A percentile compares a stretch with the other conserved stretches of the same genome.
Conservation (phyloP, 1,140 invertebrate species). For the Tetranychus urticae region DNA sequence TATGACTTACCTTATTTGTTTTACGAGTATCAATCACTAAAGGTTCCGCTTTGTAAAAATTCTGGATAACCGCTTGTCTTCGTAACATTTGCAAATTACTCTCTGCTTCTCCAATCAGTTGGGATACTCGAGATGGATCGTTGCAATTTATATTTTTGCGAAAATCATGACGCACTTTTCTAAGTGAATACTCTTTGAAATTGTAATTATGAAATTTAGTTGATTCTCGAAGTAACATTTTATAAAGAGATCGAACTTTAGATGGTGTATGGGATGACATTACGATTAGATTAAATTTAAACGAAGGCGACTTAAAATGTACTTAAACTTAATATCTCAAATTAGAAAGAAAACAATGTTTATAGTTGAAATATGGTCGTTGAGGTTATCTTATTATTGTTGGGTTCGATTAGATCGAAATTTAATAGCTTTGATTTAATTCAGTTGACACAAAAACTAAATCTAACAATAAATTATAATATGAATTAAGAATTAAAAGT, state of each 20-base stretch:
- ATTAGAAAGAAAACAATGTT: no score
- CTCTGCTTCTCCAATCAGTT: slow-evolving; percentile 17
- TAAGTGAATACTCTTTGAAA: slow-evolving; percentile 19
- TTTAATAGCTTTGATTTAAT: no score
- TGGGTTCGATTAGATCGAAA: no score
- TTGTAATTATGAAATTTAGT: slow-evolving; percentile 13
- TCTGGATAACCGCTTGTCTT: slow-evolving; percentile 16
- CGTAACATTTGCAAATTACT: slow-evolving; percentile 20
- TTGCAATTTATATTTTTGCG: slow-evolving; percentile 17
- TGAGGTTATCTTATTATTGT: no score
- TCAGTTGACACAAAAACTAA: no score
- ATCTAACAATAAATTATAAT: no score
- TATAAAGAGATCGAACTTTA: slow-evolving; percentile 12
- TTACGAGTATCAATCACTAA: slow-evolving; percentile 7
- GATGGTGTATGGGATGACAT: not conserved
- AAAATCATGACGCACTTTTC: slow-evolving; percentile 20
- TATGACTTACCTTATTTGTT: no score
- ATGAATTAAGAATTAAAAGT: no score
- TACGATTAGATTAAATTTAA: no score
- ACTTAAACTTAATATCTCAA: no score
- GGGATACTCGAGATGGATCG: slow-evolving; percentile 15
- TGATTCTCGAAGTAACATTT: slow-evolving; percentile 11
- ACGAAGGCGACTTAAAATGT: no score
- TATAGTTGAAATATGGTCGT: no score
- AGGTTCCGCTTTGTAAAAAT: slow-evolving; percentile 9